Conservation (phyloP, 2,113 vertebrate genomes). For the Hyperoodon ampullatus region DNA sequence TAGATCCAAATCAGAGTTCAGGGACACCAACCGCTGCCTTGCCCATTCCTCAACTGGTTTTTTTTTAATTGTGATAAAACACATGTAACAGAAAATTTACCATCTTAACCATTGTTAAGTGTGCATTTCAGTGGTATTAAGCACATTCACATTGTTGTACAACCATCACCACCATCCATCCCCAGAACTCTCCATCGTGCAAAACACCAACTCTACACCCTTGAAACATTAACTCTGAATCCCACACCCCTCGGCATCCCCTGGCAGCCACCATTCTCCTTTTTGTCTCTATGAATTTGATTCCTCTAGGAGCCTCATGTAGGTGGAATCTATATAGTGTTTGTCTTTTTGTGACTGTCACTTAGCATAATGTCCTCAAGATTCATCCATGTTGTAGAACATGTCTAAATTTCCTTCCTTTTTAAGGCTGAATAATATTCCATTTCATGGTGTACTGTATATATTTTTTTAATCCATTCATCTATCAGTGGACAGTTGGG, state of each 20-base stretch:
- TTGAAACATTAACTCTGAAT: not conserved
- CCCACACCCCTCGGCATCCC: rapidly evolving
- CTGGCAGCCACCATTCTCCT: rapidly evolving
- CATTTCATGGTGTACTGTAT: rapidly evolving
- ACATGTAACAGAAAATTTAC: not conserved
- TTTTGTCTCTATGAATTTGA: not conserved
- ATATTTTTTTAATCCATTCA: too few relatives aligned
- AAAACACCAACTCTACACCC: not conserved
- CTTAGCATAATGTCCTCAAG: not conserved
- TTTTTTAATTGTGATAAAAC: not conserved
- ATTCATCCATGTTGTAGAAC: rapidly evolving
- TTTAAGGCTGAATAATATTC: not conserved
- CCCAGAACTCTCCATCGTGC: not conserved
- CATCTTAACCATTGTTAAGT: rapidly evolving
- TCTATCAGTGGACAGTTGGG: rapidly evolving
- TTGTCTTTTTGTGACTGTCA: not conserved
- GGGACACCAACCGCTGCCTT: not conserved
- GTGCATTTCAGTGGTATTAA: not conserved
- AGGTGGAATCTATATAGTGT: rapidly evolving
- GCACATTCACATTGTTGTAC: rapidly evolving
- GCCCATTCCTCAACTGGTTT: rapidly evolving
- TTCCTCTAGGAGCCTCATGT: rapidly evolving
- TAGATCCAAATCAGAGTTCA: rapidly evolving
- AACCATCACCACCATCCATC: rapidly evolving
- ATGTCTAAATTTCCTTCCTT: not conserved